These are phyloP conservation scores for Drosophila setosimentum DNA, from an alignment of 2,888 invertebrate genomes.

Conservation along the genomic window DNA sequence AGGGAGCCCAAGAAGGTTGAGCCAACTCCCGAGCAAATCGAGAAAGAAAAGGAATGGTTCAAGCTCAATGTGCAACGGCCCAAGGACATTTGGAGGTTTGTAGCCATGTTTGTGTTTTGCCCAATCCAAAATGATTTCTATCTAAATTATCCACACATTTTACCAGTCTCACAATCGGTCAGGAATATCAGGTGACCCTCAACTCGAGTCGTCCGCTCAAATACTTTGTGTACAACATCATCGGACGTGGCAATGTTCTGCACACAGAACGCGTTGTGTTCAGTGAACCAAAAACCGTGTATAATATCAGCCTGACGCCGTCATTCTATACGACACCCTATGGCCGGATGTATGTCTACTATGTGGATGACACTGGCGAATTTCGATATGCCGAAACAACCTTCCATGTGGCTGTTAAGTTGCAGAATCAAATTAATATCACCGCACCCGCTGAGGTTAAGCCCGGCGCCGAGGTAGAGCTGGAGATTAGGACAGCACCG, in stretches of 20 bases:
- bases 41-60: slow-evolving; percentile 73
- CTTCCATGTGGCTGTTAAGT: slow-evolving; percentile 90
- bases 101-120: neutral
- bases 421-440: slow-evolving; percentile 88
- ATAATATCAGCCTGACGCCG: slow-evolving; percentile 89
- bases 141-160: slow-evolving; percentile 61
- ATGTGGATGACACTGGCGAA: slow-evolving; percentile 90
- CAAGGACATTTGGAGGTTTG: slow-evolving; percentile 61
- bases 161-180: slow-evolving; percentile 87
- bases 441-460: slow-evolving; percentile 89
- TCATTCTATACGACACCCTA: slow-evolving; percentile 92
- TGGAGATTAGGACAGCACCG: slow-evolving; percentile 92
- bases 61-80: slow-evolving; percentile 51
- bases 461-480: slow-evolving; percentile 92
- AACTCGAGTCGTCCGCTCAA: slow-evolving; percentile 91
- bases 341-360: slow-evolving; percentile 92
- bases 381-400: slow-evolving; percentile 93
- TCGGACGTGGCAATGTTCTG: slow-evolving; percentile 94
- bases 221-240: slow-evolving; percentile 90
- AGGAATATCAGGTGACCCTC: slow-evolving; percentile 90
- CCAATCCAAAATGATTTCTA: neutral
- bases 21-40: slow-evolving; percentile 17
- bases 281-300: slow-evolving; percentile 85
- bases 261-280: slow-evolving; percentile 89
- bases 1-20: slow-evolving; percentile 73